Percentiles rank a stretch among this genome's conserved stretches.
phyloP scores from a whole-genome alignment of 1,140 invertebrate species.

The Drosophila pseudoobscura region DNA sequence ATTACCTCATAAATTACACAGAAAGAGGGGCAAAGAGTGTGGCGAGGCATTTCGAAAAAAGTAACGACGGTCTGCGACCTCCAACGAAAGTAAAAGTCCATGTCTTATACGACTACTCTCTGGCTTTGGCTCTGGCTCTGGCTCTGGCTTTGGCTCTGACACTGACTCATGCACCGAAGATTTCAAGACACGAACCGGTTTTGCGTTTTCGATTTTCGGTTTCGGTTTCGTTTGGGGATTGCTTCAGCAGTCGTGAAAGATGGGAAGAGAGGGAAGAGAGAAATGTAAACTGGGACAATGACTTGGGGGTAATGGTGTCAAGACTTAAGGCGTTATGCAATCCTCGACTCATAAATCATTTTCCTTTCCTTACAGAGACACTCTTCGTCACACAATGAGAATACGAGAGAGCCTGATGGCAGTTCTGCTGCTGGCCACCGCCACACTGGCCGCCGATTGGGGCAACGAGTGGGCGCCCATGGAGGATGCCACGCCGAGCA shows the following conservation, averaged over 20 bases:
- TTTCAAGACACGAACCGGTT: slow-evolving; percentile 64
- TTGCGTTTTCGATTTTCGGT: neutral
- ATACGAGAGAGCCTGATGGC: slow-evolving; percentile 57
- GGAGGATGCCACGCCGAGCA: slow-evolving; percentile 61
- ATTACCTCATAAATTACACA: slow-evolving; percentile 71
- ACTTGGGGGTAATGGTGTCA: slow-evolving; percentile 74
- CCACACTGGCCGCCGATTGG: slow-evolving; percentile 50
- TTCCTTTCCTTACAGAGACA: slow-evolving; percentile 19
- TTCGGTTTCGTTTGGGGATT: slow-evolving; percentile 50
- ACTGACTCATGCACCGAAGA: slow-evolving; percentile 64
- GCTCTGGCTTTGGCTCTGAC: neutral
- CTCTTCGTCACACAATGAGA: slow-evolving; percentile 53
- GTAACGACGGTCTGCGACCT: slow-evolving; percentile 69
- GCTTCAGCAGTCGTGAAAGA: slow-evolving; percentile 47
- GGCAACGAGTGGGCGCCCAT: slow-evolving; percentile 72
- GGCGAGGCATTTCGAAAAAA: slow-evolving; percentile 3
- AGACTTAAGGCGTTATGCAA: slow-evolving; percentile 27
- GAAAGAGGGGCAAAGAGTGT: slow-evolving; percentile 3
- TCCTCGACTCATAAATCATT: slow-evolving; percentile 20
- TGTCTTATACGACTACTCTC: slow-evolving; percentile 18
- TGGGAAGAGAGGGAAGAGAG: slow-evolving; percentile 11
- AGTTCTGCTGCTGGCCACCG: slow-evolving; percentile 51
- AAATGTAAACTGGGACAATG: slow-evolving; percentile 75
- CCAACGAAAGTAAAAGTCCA: slow-evolving; percentile 78
- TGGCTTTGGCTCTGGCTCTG: no score